Percentiles rank a stretch among this genome's conserved stretches.
phyloP scores from a whole-genome alignment of 2,113 vertebrate species.

The Ibidorhyncha struthersii region DNA sequence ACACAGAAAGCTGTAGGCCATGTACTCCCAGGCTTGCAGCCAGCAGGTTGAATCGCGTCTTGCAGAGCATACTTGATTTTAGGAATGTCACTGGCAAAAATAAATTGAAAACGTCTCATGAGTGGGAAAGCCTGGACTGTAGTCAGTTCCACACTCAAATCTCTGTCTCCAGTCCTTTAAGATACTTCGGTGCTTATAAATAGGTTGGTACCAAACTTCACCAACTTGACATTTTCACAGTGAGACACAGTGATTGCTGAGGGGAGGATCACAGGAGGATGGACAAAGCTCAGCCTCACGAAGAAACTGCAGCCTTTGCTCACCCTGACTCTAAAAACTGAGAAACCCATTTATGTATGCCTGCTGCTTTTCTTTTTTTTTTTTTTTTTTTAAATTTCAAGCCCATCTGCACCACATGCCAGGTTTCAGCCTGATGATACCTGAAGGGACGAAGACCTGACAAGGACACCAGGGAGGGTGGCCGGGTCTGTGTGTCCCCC shows the following conservation, averaged over 20 bases:
- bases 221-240: fast-evolving
- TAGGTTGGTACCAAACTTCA: neutral
- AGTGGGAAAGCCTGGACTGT: neutral
- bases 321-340: neutral
- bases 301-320: neutral
- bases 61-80: neutral
- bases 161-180: neutral
- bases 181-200: neutral
- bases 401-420: neutral
- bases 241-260: neutral
- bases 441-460: neutral
- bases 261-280: neutral
- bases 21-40: neutral
- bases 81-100: neutral
- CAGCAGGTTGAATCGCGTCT: neutral
- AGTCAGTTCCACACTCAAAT: neutral
- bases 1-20: neutral
- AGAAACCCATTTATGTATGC: neutral
- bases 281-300: fast-evolving
- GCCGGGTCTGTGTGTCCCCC: too few species aligned
- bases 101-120: neutral
- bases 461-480: fast-evolving
- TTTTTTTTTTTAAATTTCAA: neutral
- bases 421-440: neutral
- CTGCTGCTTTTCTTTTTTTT: neutral